A percentile compares a stretch with the other conserved stretches of the same genome.
phyloP scores from a whole-genome alignment of 2,888 invertebrate species.

The Clistopyga incitator region DNA sequence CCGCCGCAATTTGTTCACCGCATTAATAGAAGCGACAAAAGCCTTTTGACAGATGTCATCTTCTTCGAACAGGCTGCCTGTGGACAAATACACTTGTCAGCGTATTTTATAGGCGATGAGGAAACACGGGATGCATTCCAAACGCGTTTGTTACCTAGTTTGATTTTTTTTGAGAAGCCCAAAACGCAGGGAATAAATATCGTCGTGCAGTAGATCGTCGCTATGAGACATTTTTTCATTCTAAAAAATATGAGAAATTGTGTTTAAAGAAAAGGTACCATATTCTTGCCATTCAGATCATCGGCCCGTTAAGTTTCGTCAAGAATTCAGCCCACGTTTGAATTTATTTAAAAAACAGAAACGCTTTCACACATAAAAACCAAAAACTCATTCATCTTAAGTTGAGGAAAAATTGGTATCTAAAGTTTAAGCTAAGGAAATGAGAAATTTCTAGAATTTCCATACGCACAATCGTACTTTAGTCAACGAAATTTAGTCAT shows the following conservation, averaged over 20 bases:
- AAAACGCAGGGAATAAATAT: constrained; percentile 67
- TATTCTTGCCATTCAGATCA: background rate
- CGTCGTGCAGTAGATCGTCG: constrained; percentile 18
- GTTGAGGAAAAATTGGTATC: too few species aligned
- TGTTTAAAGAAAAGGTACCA: background rate
- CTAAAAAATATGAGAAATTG: constrained; percentile 57
- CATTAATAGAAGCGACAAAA: constrained; percentile 85
- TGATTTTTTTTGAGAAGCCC: constrained; percentile 66
- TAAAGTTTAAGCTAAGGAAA: too few species aligned
- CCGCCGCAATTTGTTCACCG: constrained; percentile 84
- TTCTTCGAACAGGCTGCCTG: constrained; percentile 87
- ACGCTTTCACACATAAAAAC: too few species aligned
- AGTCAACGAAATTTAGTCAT: too few species aligned
- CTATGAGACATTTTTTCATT: constrained; percentile 66
- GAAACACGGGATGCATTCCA: background rate
- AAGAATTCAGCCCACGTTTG: too few species aligned
- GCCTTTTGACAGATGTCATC: constrained; percentile 86
- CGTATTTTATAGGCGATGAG: background rate
- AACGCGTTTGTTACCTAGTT: constrained; percentile 46
- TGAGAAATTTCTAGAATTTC: too few species aligned
- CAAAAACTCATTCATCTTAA: too few species aligned
- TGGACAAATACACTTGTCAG: constrained; percentile 80
- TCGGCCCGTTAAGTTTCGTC: too few species aligned
- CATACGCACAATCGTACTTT: too few species aligned
- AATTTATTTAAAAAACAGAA: too few species aligned